Evolutionary conservation across 2,797 vertebrate genomes (phyloP).

Genomic region (Tangara arthus): DNA sequence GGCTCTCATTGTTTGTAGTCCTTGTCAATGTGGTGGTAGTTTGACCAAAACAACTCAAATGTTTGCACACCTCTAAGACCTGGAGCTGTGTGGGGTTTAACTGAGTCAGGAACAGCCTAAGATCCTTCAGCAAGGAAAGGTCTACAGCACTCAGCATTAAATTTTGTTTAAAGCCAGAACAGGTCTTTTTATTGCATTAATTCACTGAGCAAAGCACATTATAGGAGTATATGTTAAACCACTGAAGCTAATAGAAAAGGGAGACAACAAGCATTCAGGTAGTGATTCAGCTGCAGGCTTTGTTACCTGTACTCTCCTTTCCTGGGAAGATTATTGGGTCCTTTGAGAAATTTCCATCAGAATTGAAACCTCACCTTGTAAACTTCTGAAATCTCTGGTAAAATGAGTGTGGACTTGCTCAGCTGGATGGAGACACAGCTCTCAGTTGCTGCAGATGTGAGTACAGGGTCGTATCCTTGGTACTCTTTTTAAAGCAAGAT

Average conservation of each 20-base stretch:
- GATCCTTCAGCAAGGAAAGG: not conserved
- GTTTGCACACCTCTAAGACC: fast-evolving
- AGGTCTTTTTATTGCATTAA: not conserved
- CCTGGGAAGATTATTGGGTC: not conserved
- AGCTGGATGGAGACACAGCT: not conserved
- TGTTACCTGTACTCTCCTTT: not conserved
- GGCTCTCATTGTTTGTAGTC: not conserved
- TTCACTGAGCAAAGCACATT: not conserved
- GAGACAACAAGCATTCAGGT: not conserved
- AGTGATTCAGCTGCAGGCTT: not conserved
- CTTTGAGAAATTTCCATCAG: not conserved
- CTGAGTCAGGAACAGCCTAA: not conserved
- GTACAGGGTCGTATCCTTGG: not conserved
- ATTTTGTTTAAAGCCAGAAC: not conserved
- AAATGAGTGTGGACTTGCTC: not conserved
- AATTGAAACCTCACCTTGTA: not conserved
- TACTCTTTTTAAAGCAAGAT: not conserved
- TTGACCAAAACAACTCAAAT: not conserved
- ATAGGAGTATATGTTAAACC: not conserved
- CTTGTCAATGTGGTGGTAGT: not conserved
- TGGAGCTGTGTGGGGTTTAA: not conserved
- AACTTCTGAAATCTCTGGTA: not conserved
- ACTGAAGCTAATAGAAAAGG: not conserved
- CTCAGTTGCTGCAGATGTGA: not conserved
- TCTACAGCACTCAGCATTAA: not conserved